These are phyloP conservation scores for Pluvianellus socialis DNA, from an alignment of 2,113 vertebrate species.

Conservation along the genomic window DNA sequence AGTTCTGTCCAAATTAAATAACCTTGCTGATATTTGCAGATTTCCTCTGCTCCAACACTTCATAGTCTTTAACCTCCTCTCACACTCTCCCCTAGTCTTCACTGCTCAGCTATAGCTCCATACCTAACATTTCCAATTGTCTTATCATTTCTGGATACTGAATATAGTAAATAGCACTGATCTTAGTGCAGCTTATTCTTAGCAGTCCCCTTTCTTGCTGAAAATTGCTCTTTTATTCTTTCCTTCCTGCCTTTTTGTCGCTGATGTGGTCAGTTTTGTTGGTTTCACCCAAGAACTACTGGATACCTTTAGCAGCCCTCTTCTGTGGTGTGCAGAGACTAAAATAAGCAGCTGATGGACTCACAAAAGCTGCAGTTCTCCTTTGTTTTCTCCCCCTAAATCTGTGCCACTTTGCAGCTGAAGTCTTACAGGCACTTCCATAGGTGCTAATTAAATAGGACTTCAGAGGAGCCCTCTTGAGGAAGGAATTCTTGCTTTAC, in stretches of 20 bases:
- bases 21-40: background rate
- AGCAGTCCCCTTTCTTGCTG: background rate
- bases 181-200: background rate
- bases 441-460: background rate
- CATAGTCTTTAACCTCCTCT: background rate
- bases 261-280: background rate
- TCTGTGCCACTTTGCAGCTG: background rate
- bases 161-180: background rate
- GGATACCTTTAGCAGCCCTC: background rate
- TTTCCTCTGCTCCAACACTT: background rate
- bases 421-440: background rate
- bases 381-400: background rate
- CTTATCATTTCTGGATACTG: background rate
- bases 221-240: background rate
- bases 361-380: background rate
- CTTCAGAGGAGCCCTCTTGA: background rate
- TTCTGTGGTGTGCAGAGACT: background rate
- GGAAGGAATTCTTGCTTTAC: background rate
- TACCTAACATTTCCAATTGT: background rate
- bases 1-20: background rate
- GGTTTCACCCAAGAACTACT: background rate
- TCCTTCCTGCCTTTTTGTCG: background rate
- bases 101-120: background rate
- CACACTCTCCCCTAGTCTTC: background rate
- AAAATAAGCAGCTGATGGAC: background rate